Conservation (phyloP, 1,140 invertebrate species). For the Chironomus tepperi region DNA sequence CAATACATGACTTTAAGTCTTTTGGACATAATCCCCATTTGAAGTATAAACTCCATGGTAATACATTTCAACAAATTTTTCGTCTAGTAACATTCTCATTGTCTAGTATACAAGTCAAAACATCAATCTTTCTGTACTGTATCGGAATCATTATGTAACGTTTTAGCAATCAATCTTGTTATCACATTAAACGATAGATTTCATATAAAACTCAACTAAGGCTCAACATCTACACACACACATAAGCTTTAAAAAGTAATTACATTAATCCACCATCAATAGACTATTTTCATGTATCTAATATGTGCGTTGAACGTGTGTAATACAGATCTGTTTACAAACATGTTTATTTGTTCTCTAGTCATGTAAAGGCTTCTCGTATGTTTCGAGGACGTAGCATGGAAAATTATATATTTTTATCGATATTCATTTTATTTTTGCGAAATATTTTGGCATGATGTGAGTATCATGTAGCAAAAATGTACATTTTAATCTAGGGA, state of each 20-base stretch:
- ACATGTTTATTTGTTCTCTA: neutral
- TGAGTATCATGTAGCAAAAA: neutral
- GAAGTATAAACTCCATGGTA: too few species aligned
- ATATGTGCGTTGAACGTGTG: neutral
- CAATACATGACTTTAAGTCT: too few species aligned
- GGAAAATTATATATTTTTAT: neutral
- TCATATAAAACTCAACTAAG: too few species aligned
- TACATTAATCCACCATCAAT: slow-evolving; percentile 6
- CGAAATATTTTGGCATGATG: neutral
- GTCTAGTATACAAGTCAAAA: too few species aligned
- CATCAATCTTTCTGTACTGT: too few species aligned
- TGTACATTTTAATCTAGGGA: neutral
- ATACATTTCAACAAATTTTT: too few species aligned
- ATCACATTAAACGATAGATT: neutral
- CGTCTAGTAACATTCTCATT: too few species aligned
- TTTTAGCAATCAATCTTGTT: slow-evolving; percentile 5
- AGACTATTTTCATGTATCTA: neutral
- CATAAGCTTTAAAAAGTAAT: slow-evolving; percentile 11
- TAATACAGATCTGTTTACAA: slow-evolving; percentile 8
- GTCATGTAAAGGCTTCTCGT: neutral
- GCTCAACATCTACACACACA: neutral
- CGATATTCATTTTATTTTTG: neutral
- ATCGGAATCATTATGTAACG: too few species aligned
- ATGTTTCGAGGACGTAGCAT: too few species aligned
- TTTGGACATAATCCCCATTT: too few species aligned